These are phyloP conservation scores for Alethe castanea DNA, from an alignment of 2,113 vertebrate genomes.

Conservation along the genomic window DNA sequence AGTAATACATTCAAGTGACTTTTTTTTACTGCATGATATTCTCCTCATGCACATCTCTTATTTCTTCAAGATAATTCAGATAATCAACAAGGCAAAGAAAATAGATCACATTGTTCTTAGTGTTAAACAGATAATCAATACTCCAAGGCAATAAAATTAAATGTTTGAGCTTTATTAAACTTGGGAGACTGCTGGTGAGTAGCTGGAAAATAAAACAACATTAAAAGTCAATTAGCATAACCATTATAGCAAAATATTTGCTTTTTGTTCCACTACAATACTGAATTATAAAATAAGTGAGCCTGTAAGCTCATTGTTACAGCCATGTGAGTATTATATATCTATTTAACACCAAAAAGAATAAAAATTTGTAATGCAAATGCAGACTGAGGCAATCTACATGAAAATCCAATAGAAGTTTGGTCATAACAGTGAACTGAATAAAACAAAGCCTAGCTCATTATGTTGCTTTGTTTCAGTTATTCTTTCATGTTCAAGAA, in stretches of 20 bases:
- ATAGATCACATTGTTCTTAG: conserved; percentile 53
- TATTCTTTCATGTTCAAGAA: not conserved
- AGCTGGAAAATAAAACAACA: conserved; percentile 51
- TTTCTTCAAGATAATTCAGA: conserved; percentile 68
- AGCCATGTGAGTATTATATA: conserved; percentile 17
- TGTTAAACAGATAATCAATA: conserved; percentile 76
- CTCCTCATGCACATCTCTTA: conserved; percentile 43
- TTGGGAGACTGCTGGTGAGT: conserved; percentile 58
- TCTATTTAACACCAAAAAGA: conserved; percentile 2
- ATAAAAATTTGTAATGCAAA: conserved; percentile 30
- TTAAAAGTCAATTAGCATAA: conserved; percentile 72
- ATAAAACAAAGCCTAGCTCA: not conserved
- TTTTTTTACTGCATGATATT: conserved; percentile 37
- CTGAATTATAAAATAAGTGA: conserved; percentile 28
- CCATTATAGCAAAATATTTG: conserved; percentile 55
- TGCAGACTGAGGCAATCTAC: not conserved
- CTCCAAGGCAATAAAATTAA: conserved; percentile 73
- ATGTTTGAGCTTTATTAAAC: conserved; percentile 77
- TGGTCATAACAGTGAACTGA: not conserved
- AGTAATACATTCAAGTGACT: conserved; percentile 10
- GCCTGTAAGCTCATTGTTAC: conserved; percentile 8
- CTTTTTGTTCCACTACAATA: not conserved
- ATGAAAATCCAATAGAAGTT: not conserved
- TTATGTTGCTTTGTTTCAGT: not conserved
- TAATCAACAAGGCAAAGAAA: conserved; percentile 57